These are phyloP conservation scores for Actinia equina DNA, from an alignment of 64 coral and sea anemone species.

Conservation along the genomic window DNA sequence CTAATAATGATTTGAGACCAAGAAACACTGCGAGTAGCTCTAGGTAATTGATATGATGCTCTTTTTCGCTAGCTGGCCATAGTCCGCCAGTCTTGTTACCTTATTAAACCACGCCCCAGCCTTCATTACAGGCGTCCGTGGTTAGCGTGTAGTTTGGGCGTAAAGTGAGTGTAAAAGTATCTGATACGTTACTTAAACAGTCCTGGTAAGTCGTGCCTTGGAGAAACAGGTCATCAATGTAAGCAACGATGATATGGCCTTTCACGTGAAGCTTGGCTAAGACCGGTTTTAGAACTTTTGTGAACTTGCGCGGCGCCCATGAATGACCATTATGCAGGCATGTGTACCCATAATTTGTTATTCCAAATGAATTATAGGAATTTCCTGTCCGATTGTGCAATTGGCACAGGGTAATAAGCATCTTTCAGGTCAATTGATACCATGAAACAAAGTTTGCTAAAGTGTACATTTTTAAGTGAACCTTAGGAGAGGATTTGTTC, in stretches of 20 bases:
- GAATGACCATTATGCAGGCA: conserved; percentile 21
- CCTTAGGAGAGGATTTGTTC: no score
- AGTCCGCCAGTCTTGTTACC: conserved; percentile 20
- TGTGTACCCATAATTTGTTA: conserved; percentile 16
- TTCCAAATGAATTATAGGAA: conserved; percentile 26
- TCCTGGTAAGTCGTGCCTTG: no score
- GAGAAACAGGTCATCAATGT: no score
- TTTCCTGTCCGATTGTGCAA: conserved; percentile 26
- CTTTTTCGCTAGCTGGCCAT: conserved; percentile 21
- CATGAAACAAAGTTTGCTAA: conserved; percentile 26
- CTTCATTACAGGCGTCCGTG: conserved; percentile 30
- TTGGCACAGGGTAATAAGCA: background rate
- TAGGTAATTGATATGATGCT: conserved; percentile 57
- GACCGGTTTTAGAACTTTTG: no score
- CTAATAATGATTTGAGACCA: conserved; percentile 9
- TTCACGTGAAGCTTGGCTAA: no score
- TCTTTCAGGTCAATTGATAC: conserved; percentile 8
- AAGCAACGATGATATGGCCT: no score
- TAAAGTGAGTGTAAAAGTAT: no score
- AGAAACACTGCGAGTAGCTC: conserved; percentile 41
- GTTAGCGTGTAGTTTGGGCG: no score
- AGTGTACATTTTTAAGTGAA: conserved; percentile 54
- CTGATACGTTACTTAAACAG: no score
- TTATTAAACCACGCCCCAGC: conserved; percentile 49
- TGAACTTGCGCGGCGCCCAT: no score